Evolutionary conservation across 2,888 invertebrate species (phyloP), one percentile per base, ranked within the genome.

Genomic region (Euspilapteryx auroguttella): DNA sequence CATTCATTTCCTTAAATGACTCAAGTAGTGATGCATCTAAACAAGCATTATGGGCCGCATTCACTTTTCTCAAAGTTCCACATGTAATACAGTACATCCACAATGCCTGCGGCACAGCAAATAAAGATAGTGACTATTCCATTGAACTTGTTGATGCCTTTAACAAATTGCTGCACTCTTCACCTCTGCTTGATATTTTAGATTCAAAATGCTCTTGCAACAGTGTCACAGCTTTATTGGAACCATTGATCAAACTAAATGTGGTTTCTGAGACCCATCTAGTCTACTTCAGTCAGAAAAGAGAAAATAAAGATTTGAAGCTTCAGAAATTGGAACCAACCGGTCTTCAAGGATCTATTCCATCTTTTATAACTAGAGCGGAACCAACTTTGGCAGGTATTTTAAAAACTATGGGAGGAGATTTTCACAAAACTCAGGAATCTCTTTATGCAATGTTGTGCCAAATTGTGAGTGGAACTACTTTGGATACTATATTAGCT

Each of bases 31-130:
- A 87, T 24, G 59, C 75, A 2, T 82, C 86, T 6, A 88, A 89
- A 41, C 94, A 94, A 46, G 86, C 93, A 3, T 83, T 93, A 44
- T 95, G 95, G 94, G 92, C 93, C 9, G 94, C 95, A 7, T 94
- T 95, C 51, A 90, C 91, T 1, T 95, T 94, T 50, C 79, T 96
- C 6, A 95, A 95, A 76, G 83, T 95, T 28, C 92, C 93, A 1
- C 85, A 87, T 45, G 83, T 92, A 25, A 78, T 94, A 25, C 82
- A 85, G 32, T 82, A 85, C 37, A 55, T 89, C 24, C 83, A 86
- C 39, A 77, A 77, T 20, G 54, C 78, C 23, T 78, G 79, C 37
- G 76, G 80, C 24, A 78, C 79, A 40, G 49, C 45, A 23, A 79
- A 71, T 22, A 81, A 81, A 40, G 81, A 79, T 34, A 68, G 76